These are phyloP conservation scores for Eumaeus atala DNA, from an alignment of 1,140 invertebrate species.

Conservation along the genomic window DNA sequence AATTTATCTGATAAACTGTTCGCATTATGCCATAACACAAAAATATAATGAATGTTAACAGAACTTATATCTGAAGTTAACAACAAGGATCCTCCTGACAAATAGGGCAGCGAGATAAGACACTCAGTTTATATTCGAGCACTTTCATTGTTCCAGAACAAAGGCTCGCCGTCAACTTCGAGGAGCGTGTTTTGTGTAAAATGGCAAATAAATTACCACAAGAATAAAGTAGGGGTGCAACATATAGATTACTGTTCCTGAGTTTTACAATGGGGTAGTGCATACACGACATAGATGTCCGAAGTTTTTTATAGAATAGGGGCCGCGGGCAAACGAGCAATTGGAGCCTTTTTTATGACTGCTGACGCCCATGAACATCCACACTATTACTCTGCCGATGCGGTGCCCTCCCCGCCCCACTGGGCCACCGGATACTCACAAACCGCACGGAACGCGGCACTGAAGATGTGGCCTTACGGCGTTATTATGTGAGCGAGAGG, in stretches of 20 bases:
- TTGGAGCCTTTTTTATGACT: too few species aligned
- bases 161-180: constrained; percentile 26
- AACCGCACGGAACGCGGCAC: too few species aligned
- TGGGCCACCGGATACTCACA: too few species aligned
- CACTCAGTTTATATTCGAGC: constrained; percentile 33
- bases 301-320: too few species aligned
- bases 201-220: constrained; percentile 31
- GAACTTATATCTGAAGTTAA: constrained; percentile 24
- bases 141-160: constrained; percentile 37
- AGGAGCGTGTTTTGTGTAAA: constrained; percentile 34
- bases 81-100: constrained; percentile 28
- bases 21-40: background rate
- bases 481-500: too few species aligned
- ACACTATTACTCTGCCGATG: too few species aligned
- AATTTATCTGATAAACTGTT: background rate
- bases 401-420: too few species aligned
- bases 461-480: too few species aligned
- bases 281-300: too few species aligned
- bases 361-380: too few species aligned
- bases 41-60: constrained; percentile 1
- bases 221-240: background rate
- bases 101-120: constrained; percentile 31
- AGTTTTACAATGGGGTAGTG: too few species aligned
- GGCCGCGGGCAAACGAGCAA: too few species aligned
- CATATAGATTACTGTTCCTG: background rate